A percentile compares a stretch with the other conserved stretches of the same genome.
Conservation (phyloP, 1,140 invertebrate species). For the Bombus haemorrhoidalis region DNA sequence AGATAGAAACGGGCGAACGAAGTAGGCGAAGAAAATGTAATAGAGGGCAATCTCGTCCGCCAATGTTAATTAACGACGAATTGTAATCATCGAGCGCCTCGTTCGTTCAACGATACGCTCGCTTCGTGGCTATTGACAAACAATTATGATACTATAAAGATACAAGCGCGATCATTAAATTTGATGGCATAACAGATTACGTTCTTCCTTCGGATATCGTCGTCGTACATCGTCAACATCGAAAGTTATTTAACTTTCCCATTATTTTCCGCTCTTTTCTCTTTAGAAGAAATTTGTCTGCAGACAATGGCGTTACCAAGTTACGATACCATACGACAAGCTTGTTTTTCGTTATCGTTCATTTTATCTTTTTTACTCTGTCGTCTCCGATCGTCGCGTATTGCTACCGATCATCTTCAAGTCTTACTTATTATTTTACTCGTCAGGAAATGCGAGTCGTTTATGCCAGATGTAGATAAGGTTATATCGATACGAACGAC, state of each 20-base stretch:
- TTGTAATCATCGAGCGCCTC: constrained; percentile 62
- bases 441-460: no score
- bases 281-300: neutral
- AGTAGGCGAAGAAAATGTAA: constrained; percentile 2
- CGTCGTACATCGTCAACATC: neutral
- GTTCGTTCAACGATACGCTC: neutral
- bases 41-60: constrained; percentile 54
- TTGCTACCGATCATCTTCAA: neutral
- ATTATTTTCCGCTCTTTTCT: neutral
- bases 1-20: constrained; percentile 12
- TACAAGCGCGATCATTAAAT: constrained; percentile 42
- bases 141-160: constrained; percentile 45
- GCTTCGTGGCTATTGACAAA: constrained; percentile 21
- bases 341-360: neutral
- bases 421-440: neutral
- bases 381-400: neutral
- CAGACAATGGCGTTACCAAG: neutral
- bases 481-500: neutral
- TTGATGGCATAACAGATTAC: constrained; percentile 39
- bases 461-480: neutral
- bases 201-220: neutral
- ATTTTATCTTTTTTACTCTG: neutral
- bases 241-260: neutral
- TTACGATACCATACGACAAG: neutral
- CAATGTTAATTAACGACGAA: constrained; percentile 74